Evolutionary conservation across 2,113 vertebrate species (phyloP).

Genomic region (Tricholaema leucomelas): DNA sequence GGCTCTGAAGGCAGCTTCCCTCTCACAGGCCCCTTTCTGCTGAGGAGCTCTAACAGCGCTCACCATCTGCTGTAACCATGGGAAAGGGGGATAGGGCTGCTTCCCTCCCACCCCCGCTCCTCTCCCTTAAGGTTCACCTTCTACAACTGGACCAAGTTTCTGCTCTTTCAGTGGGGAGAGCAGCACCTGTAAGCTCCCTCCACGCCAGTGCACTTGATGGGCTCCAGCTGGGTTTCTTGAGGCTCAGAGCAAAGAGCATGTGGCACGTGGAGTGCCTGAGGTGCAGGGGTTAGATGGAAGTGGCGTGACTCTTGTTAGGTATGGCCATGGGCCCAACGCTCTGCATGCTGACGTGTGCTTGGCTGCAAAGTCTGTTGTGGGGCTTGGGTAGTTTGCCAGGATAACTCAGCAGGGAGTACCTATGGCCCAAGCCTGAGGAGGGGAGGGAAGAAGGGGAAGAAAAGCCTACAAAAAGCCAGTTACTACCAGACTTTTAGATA

Average conservation of each 20-base stretch:
- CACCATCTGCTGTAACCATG: conserved; percentile 18
- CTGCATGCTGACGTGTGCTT: not conserved
- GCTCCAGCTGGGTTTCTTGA: not conserved
- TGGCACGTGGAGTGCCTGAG: accelerated
- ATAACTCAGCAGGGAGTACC: not conserved
- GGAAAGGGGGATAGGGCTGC: conserved; percentile 19
- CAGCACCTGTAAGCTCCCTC: not conserved
- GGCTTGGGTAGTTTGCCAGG: not conserved
- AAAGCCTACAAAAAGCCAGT: not conserved
- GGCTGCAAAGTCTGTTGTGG: not conserved
- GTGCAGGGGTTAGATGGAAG: not conserved
- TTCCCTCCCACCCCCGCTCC: conserved; percentile 14
- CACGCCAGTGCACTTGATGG: accelerated
- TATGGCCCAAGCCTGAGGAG: accelerated
- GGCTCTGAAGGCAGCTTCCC: not conserved
- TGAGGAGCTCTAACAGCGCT: not conserved
- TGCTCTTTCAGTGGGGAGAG: not conserved
- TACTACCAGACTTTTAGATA: not conserved
- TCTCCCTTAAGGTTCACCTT: not conserved
- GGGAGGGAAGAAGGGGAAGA: not conserved
- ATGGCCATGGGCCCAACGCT: not conserved
- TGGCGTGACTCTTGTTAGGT: accelerated
- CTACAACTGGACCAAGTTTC: accelerated
- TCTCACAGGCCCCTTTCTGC: conserved; percentile 42
- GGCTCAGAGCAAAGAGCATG: not conserved